Conservation (phyloP, 2,113 vertebrate genomes). For the Ceyx margarethae region DNA sequence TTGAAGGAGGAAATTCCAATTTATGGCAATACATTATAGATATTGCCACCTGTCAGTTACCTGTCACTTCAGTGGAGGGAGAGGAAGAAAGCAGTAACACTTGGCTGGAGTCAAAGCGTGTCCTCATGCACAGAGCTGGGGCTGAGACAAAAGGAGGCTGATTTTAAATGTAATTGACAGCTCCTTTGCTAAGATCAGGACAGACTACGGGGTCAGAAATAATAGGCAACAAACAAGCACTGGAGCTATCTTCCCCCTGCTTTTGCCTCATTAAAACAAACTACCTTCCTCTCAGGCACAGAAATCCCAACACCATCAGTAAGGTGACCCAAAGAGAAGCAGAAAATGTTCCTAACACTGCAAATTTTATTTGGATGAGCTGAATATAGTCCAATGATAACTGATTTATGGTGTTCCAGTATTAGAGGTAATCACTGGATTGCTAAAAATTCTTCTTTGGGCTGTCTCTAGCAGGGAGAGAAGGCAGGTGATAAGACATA, state of each 20-base stretch:
- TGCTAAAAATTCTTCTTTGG: neutral
- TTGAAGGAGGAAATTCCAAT: neutral
- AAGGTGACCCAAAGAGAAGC: neutral
- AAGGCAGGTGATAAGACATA: neutral
- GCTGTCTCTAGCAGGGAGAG: neutral
- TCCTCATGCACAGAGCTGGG: neutral
- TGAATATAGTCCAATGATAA: neutral
- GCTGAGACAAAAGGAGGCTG: neutral
- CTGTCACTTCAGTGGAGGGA: neutral
- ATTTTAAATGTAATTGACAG: conserved; percentile 1
- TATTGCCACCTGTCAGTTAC: neutral
- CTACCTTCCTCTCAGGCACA: neutral
- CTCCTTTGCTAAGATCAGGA: neutral
- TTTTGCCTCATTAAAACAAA: neutral
- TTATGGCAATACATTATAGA: neutral
- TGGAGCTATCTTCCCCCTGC: neutral
- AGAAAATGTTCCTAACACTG: neutral
- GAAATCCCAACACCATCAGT: neutral
- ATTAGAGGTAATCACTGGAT: neutral
- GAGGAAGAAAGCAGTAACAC: neutral
- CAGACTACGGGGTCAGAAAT: neutral
- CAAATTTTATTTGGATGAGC: neutral
- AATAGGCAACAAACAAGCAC: neutral
- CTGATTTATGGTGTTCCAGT: neutral
- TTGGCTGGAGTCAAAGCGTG: neutral